Conservation (phyloP, 2,797 vertebrate genomes). For the Parauchenoglanis ngamensis region DNA sequence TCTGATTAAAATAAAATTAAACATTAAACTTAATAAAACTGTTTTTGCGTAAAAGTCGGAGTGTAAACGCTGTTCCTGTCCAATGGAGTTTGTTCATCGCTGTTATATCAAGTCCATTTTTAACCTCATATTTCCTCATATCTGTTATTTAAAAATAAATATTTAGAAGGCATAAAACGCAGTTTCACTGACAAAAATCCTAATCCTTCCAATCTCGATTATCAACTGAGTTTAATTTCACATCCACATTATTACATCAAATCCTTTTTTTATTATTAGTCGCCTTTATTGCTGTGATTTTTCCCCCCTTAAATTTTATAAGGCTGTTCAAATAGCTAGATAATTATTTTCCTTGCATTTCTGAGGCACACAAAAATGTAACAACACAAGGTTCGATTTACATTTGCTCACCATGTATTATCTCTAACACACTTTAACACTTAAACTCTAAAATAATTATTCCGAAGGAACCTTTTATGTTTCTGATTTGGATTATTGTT, state of each 20-base stretch:
- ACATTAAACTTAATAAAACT: background rate
- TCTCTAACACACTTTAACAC: background rate
- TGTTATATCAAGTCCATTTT: background rate
- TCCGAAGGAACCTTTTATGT: background rate
- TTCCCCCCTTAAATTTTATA: background rate
- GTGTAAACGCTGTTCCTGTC: background rate
- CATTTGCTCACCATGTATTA: background rate
- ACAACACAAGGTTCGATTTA: background rate
- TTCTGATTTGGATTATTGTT: background rate
- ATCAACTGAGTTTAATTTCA: background rate
- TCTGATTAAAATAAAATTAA: background rate
- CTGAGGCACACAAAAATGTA: background rate
- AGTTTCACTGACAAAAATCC: background rate
- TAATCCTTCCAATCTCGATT: background rate
- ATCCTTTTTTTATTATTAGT: background rate
- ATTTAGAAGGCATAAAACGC: background rate
- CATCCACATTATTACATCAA: background rate
- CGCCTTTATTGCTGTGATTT: background rate
- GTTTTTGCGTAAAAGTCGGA: background rate
- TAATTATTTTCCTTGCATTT: background rate
- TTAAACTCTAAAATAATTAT: background rate
- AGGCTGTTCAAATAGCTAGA: background rate
- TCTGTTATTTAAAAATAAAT: background rate
- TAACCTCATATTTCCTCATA: too few relatives aligned
- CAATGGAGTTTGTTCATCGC: background rate